Evolutionary conservation across 2,888 invertebrate species (phyloP).

Genomic region (Aphodius sticticus): DNA sequence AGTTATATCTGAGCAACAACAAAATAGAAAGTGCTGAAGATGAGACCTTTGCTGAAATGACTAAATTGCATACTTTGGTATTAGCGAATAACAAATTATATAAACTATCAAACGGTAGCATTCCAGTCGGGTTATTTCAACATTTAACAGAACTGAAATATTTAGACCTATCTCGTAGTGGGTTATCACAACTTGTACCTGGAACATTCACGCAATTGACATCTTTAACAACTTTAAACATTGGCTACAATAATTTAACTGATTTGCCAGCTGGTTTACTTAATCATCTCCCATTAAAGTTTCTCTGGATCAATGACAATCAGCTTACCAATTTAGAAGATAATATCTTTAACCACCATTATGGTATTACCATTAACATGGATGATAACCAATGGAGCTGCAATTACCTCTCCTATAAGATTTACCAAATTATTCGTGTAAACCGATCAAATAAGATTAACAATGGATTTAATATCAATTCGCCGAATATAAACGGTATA

Average conservation of each 20-base stretch:
- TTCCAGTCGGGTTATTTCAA: neutral
- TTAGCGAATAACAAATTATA: neutral
- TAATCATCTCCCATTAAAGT: neutral
- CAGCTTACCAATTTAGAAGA: neutral
- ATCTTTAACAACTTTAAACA: neutral
- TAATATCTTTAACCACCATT: neutral
- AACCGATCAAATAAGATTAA: neutral
- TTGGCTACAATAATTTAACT: neutral
- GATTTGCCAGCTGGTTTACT: neutral
- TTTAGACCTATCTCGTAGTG: neutral
- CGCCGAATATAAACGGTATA: neutral
- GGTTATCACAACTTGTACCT: neutral
- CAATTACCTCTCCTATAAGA: neutral
- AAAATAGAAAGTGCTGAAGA: neutral
- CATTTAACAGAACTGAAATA: neutral
- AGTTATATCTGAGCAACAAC: neutral
- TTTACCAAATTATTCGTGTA: neutral
- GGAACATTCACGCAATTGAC: neutral
- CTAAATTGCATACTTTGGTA: neutral
- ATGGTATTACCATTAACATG: neutral
- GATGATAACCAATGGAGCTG: neutral
- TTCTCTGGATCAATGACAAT: neutral
- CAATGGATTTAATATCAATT: neutral
- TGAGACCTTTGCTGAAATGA: neutral
- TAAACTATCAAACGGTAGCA: neutral